Conservation (phyloP, 1,140 invertebrate species). For the Leptonema lineaticorne region DNA sequence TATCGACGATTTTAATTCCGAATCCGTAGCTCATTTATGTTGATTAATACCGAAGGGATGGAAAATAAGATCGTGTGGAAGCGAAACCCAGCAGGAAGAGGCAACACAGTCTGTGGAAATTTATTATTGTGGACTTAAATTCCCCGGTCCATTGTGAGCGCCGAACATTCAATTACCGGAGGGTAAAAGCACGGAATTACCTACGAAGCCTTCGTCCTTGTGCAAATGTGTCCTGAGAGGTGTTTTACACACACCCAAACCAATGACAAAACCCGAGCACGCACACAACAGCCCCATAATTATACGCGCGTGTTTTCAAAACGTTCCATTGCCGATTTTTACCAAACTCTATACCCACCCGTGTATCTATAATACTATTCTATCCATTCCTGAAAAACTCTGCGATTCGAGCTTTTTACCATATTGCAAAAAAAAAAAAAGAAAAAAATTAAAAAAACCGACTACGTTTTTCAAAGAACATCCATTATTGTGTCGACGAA, state of each 20-base stretch:
- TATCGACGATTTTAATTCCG: constrained; percentile 27
- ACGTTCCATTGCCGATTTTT: neutral
- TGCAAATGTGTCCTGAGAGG: constrained; percentile 16
- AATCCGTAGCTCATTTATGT: constrained; percentile 23
- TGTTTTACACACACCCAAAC: too few species aligned
- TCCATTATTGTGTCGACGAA: too few species aligned
- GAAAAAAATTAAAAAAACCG: too few species aligned
- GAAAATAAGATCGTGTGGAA: too few species aligned
- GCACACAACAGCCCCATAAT: neutral
- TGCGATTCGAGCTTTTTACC: too few species aligned
- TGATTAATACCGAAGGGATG: constrained; percentile 29
- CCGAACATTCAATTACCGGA: constrained; percentile 24
- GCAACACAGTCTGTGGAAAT: too few species aligned
- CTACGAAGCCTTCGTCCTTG: constrained; percentile 20
- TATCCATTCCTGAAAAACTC: too few species aligned
- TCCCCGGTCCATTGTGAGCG: constrained; percentile 21
- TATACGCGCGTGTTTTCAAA: constrained; percentile 4
- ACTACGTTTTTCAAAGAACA: too few species aligned
- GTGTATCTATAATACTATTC: too few species aligned
- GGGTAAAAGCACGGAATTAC: constrained; percentile 18
- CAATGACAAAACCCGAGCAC: too few species aligned
- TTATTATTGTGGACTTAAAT: constrained; percentile 25
- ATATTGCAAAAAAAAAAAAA: too few species aligned
- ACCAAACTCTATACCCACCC: neutral
- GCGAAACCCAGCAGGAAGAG: too few species aligned